Base-by-base conservation (phyloP, 1,140 invertebrate species). In the Lepidurus apus region DNA sequence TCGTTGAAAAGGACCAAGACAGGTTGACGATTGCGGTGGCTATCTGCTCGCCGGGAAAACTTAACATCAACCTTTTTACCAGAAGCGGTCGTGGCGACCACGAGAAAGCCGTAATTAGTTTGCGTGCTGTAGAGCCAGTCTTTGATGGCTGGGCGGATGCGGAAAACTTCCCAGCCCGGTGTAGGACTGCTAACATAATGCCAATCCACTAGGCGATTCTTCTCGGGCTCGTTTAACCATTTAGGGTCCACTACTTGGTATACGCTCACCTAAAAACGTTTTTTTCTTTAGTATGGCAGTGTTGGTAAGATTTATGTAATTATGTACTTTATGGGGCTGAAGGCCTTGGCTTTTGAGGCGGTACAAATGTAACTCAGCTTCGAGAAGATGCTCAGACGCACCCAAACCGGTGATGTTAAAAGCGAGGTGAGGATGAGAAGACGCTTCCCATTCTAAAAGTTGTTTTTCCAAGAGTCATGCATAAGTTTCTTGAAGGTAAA, bases 311-410 rank as follows among this genome's bases (percentile, higher is more conserved):
- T 74, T 8, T 21, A 8, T 42, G 26, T 34, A 42, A 47, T 81
- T 43, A 76, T 44, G 74, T 76, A 74, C 47, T 42, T 80, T 74
- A 79, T 24, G 80, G 75, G 7, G 82, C 81, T 24, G 81, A 47
- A 1, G 82, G 80, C 6, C 85, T 86, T 74, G 84, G 84, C 82
- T 87, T 85, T 79, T 65, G 24, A 45, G 75, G 42, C 88, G 85
- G 80, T 87, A 89, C 6, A 91, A 82, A 81, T 89, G 89, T 42
- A 91, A 85, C 81, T 90, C 89, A 0, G 88, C 89, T 75, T 89
- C 86, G 53, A 90, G 80, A 3, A 90, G 84, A 10, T 85, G 86
- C 81, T 91, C 89, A 47, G 82, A 82, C 34, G 80, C 81, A 75
- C 85, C 84, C 47, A 88, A 81, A 8, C 85, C 84, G 7, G 86